Conservation (phyloP, 2,113 vertebrate genomes). For the Probosciger aterrimus region DNA sequence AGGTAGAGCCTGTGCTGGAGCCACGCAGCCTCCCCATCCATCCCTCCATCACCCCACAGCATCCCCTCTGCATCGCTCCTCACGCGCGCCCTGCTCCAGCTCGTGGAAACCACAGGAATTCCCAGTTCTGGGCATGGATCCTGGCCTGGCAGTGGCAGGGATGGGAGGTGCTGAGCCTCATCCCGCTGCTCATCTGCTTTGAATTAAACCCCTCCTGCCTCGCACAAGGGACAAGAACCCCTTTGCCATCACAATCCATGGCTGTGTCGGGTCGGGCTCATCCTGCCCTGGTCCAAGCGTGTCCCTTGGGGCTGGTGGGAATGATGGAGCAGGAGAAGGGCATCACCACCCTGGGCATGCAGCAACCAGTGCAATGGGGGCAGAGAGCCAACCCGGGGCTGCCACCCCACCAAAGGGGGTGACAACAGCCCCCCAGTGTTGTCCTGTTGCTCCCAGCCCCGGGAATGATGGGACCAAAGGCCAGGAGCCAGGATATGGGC, state of each 20-base stretch:
- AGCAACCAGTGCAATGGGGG: neutral
- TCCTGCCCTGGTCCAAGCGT: neutral
- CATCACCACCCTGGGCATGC: neutral
- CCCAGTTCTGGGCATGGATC: neutral
- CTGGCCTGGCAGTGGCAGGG: neutral
- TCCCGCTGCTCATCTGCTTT: neutral
- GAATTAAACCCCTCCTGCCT: neutral
- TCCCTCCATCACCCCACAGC: neutral
- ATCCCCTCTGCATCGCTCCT: neutral
- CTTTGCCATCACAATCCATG: neutral
- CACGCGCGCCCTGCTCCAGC: neutral
- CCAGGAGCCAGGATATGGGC: neutral
- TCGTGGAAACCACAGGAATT: neutral
- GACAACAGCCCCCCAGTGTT: neutral
- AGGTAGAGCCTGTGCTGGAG: neutral
- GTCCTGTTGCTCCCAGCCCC: neutral
- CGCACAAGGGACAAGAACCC: rapidly evolving
- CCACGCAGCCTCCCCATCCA: neutral
- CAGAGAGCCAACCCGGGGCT: neutral
- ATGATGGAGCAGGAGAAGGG: neutral
- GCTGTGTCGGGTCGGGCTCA: rapidly evolving
- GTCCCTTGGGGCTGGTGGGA: neutral
- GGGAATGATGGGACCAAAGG: rapidly evolving
- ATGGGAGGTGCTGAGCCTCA: neutral
- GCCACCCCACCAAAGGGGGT: neutral